Base-by-base conservation (phyloP, 2,888 invertebrate genomes). In the Coenonympha glycerion region DNA sequence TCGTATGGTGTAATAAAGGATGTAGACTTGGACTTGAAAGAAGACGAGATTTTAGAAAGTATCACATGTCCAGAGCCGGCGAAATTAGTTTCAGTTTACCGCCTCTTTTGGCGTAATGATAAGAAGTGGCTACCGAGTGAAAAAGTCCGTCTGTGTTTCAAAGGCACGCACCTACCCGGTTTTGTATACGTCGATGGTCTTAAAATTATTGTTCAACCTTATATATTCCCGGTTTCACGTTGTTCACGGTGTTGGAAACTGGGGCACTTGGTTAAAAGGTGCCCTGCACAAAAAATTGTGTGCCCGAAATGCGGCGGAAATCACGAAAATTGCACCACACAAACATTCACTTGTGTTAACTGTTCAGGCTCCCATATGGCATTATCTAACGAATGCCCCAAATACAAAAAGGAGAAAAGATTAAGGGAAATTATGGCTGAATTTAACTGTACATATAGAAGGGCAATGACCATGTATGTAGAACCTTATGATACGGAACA, bases 311-410 rank as follows among this genome's bases (percentile, higher is more conserved):
- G 56, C 46, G 33, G 41, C 1, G 24, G 31, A 3, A 39, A 46
- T 28, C 56, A 60, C n/a, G 28, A 33, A 3, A 58, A 58, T 19
- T 58, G 60, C 40, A 51, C 51, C 6, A 58, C 53, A 1, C 28
- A n/a, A 19, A 16, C 1, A 4, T 58, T 31, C 13, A 52, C 34
- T 19, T 60, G 57, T 22, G 33, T 51, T 6, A 59, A 61, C 28
- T 59, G 58, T 34, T 22, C 28, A 0, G 58, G 57, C 1, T 18
- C 33, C 0, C 59, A 61, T 40, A 59, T 59, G 57, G 52, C 61
- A 2, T 26, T 59, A 22, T 18, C 31, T 3, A 58, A 47, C 47
- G 6, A 16, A 1, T 61, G 61, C 19, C 53, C 59, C 1, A 22
- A 37, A 3, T 58, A 46, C 26, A 3, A 50, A n/a, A 59, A 58